Evolutionary conservation across 2,888 invertebrate species (phyloP), one percentile per base, ranked within the genome.

Genomic region (Acanthosepion pharaonis): DNA sequence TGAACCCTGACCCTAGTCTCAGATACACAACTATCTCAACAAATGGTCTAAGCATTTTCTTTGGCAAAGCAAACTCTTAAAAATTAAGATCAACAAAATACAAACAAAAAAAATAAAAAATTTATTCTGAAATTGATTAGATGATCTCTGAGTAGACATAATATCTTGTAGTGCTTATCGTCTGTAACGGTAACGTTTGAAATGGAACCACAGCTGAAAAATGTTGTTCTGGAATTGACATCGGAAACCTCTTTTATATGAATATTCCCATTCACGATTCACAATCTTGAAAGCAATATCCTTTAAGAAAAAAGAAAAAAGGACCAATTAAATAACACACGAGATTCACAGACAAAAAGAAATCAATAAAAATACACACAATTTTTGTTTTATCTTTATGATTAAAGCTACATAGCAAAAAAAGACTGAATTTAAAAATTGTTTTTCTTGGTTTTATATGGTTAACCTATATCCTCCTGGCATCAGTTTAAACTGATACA

Each of bases 221-320:
- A 99, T 99, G 97, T 99, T 99, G 97, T 99, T 99, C 97, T 99
- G 99, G 98, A 99, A 99, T 97, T 99, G 99, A 97, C 99, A 99
- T 94, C 99, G 98, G 97, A 99, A 99, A 53, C 99, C 99, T 95
- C 99, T 98, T 97, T 99, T 99, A 97, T 99, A 99, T 0, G 99
- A 99, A 97, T 99, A 99, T 97, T 99, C 99, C 99, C 99, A 99
- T 98, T 99, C 99, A 95, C 99, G 98, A 97, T 99, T 99, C 1
- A 99, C 99, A 95, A 99, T 99, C 98, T 99, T 99, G 98, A 99
- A 99, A 0, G 99, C 99, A 96, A 99, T 99, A 97, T 99, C 99
- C 97, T 97, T 96, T 94, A 96, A 96, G 93, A 94, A 93, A 94
- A 48, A 92, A 28, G 25, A 93, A 42, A 94, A 4, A 42, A 5